Evolutionary conservation across 2,888 invertebrate genomes (phyloP).

Genomic region (Bedellia somnulentella): DNA sequence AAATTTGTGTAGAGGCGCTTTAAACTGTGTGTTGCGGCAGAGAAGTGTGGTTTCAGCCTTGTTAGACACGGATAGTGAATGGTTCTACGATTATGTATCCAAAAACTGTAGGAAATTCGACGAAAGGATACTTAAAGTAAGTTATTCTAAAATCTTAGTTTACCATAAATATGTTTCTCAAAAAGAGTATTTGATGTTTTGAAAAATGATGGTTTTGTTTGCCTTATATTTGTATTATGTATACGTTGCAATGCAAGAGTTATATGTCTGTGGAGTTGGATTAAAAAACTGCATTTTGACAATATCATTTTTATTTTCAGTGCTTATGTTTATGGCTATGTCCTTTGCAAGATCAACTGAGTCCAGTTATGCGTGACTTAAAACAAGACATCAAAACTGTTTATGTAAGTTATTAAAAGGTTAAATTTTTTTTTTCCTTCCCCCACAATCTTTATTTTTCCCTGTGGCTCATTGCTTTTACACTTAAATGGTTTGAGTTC

Average conservation of each 20-base stretch:
- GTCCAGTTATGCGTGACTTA: constrained; percentile 43
- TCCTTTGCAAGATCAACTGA: constrained; percentile 47
- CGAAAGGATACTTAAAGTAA: constrained; percentile 58
- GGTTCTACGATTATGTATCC: constrained; percentile 52
- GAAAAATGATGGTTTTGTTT: too few species aligned
- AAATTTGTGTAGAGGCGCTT: constrained; percentile 34
- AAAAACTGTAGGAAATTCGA: constrained; percentile 54
- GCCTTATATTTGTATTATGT: too few species aligned
- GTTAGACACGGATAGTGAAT: constrained; percentile 43
- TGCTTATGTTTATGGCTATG: constrained; percentile 45
- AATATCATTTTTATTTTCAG: constrained; percentile 20
- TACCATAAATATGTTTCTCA: too few species aligned
- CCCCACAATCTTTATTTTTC: too few species aligned
- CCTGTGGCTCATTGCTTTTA: too few species aligned
- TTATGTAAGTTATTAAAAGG: constrained; percentile 43
- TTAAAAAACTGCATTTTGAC: too few species aligned
- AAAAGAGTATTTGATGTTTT: too few species aligned
- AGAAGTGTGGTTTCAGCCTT: constrained; percentile 32
- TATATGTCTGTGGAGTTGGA: too few species aligned
- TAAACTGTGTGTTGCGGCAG: constrained; percentile 27
- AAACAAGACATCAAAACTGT: constrained; percentile 39
- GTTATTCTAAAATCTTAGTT: too few species aligned
- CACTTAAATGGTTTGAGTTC: too few species aligned
- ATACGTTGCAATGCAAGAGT: too few species aligned
- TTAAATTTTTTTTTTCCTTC: not conserved